Conservation (phyloP, 2,113 vertebrate species). For the Okapia johnstoni region DNA sequence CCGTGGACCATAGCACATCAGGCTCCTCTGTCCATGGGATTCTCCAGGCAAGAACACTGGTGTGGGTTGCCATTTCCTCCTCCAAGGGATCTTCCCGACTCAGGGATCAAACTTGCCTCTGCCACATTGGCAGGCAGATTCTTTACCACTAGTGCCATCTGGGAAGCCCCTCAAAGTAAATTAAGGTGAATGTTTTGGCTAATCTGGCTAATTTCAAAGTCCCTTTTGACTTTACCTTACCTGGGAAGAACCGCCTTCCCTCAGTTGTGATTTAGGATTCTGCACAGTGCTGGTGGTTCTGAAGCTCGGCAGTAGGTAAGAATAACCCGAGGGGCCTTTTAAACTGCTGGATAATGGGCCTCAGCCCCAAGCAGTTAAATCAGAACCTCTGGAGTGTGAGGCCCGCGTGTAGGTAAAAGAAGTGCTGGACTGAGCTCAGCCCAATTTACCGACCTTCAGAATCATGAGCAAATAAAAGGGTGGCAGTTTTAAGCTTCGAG, state of each 20-base stretch:
- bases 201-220: background rate
- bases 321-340: background rate
- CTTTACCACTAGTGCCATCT: background rate
- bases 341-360: background rate
- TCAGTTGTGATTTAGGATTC: background rate
- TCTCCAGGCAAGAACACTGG: background rate
- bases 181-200: background rate
- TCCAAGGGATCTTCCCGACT: background rate
- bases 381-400: background rate
- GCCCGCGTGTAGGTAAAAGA: background rate
- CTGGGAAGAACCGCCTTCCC: background rate
- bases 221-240: background rate
- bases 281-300: background rate
- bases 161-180: background rate
- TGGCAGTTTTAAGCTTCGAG: background rate
- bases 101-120: background rate
- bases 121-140: background rate
- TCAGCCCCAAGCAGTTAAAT: background rate
- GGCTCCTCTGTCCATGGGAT: background rate
- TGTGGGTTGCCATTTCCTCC: background rate
- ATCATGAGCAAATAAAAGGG: background rate
- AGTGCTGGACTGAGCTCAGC: background rate
- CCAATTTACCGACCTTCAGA: background rate
- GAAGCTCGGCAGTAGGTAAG: background rate
- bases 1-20: background rate